These are phyloP conservation scores for Aphis gossypii DNA, from an alignment of 1,140 invertebrate genomes.

Conservation along the genomic window DNA sequence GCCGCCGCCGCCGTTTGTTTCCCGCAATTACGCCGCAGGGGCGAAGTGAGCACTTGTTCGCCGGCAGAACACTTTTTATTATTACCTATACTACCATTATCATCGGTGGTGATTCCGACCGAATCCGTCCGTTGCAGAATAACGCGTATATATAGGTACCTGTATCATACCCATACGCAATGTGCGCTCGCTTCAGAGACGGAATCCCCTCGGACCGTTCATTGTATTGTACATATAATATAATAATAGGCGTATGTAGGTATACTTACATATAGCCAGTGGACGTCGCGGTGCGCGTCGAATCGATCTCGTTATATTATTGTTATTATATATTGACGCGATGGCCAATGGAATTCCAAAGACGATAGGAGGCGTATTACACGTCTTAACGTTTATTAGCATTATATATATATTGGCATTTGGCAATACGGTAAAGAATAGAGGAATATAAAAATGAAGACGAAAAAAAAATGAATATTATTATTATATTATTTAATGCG, in stretches of 20 bases:
- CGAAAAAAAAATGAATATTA: neutral
- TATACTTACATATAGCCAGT: neutral
- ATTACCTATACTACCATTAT: neutral
- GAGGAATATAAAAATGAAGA: neutral
- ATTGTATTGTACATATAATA: neutral
- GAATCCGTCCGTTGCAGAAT: neutral
- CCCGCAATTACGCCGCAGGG: neutral
- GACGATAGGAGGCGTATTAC: neutral
- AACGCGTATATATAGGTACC: neutral
- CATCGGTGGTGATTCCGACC: neutral
- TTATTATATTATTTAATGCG: neutral
- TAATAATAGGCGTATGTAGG: neutral
- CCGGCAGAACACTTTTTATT: neutral
- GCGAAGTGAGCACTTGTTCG: no score
- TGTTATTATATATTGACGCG: neutral
- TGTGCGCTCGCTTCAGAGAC: neutral
- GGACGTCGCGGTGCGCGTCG: conserved; percentile 11
- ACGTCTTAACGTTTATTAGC: neutral
- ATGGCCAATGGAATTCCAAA: neutral
- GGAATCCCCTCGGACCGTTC: conserved; percentile 11
- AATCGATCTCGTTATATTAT: conserved; percentile 21
- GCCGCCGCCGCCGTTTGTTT: neutral
- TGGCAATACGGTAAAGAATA: neutral
- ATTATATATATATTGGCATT: neutral
- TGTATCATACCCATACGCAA: neutral